Conservation (phyloP, 2,113 vertebrate genomes). For the Pollimyrus isidori region DNA sequence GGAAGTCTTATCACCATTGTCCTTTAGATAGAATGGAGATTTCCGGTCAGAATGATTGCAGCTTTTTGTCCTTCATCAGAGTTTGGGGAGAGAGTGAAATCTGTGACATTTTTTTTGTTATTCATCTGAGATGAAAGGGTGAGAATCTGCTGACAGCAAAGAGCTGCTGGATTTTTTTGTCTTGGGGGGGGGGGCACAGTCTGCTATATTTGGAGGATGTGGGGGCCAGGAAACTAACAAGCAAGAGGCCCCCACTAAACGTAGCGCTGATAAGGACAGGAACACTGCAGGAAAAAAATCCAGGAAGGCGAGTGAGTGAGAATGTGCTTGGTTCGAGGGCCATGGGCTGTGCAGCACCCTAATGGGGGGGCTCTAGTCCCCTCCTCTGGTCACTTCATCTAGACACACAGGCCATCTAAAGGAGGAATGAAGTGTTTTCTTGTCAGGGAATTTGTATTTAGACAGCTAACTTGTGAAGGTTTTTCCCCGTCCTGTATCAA, state of each 20-base stretch:
- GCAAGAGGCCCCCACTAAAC: background rate
- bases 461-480: background rate
- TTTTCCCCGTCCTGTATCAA: background rate
- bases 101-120: background rate
- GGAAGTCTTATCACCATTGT: background rate
- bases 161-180: background rate
- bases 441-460: background rate
- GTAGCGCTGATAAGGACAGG: background rate
- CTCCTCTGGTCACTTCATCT: background rate
- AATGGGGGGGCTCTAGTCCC: background rate
- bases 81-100: background rate
- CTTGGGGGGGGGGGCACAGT: background rate
- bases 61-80: background rate
- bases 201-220: background rate
- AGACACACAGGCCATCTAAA: background rate
- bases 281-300: background rate
- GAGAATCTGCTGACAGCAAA: conserved; percentile 12
- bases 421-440: background rate
- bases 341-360: background rate
- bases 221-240: conserved; percentile 8
- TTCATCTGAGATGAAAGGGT: background rate
- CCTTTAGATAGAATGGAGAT: background rate
- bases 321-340: background rate
- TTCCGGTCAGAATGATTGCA: background rate
- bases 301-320: conserved; percentile 9